Percentiles rank a stretch among this genome's conserved stretches.
phyloP scores from a whole-genome alignment of 2,888 invertebrate species.

The Bugulina stolonifera region DNA sequence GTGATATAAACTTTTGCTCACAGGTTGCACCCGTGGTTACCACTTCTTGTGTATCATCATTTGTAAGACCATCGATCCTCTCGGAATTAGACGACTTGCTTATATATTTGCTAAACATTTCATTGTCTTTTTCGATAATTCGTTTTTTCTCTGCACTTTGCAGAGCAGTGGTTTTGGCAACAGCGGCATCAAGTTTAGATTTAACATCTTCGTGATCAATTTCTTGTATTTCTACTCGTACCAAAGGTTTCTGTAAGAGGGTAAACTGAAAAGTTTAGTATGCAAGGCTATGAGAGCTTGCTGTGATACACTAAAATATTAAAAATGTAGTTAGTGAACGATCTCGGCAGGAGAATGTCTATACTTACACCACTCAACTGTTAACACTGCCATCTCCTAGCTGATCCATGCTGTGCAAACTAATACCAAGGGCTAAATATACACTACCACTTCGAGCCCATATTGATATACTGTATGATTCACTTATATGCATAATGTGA shows the following conservation, averaged over 20 bases:
- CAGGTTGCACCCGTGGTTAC: neutral
- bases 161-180: slow-evolving; percentile 28
- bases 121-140: slow-evolving; percentile 10
- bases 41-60: no score
- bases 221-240: slow-evolving; percentile 44
- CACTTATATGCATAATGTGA: no score
- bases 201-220: slow-evolving; percentile 38
- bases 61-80: neutral
- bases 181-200: slow-evolving; percentile 29
- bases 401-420: no score
- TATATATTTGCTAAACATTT: slow-evolving; percentile 2
- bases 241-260: slow-evolving; percentile 39
- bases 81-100: neutral
- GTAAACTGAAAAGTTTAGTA: neutral
- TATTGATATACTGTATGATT: no score
- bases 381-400: no score
- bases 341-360: no score
- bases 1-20: neutral
- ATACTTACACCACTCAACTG: no score
- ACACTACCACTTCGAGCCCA: no score
- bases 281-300: no score
- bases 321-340: no score
- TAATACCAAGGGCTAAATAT: no score
- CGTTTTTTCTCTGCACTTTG: slow-evolving; percentile 35
- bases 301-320: no score